Base-by-base conservation (phyloP, 2,797 vertebrate genomes). In the Hypotaenidia philippensis region DNA sequence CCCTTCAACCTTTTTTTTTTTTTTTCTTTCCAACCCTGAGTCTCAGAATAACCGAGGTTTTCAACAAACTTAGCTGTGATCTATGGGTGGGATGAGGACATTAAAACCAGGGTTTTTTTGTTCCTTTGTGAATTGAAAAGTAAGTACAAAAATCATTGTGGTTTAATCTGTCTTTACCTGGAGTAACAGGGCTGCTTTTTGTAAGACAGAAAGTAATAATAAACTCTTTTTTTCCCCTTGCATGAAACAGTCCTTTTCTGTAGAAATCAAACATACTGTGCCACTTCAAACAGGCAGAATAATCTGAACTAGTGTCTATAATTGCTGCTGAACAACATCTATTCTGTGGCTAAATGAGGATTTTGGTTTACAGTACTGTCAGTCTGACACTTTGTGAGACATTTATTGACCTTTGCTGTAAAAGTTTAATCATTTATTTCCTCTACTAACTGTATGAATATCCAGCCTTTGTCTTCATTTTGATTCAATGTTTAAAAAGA, bases 371-470 rank as follows among this genome's bases (percentile, higher is more conserved):
- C n/a, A 45, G 4, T 57, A 9, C 65, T 74, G 44, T 68, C 60
- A 64, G 3, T 89, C 45, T 60, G n/a, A 50, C 20, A 70, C 13
- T 82, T 36, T 82, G 26, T 32, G 74, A 68, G 38, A 68, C 69
- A 75, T 38, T 34, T 9, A 20, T 20, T 92, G 70, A 87, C 84
- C 31, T 89, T 93, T 92, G 41, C 52, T 64, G 44, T 60, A 89
- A 53, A 89, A 49, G 15, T 63, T 63, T 41, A 89, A 82, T 79
- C 0, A 87, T 83, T 70, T 87, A 40, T 87, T 95, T 94, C 31
- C 22, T 91, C 25, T 86, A 27, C 61, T 91, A 68, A 86, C 65
- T 79, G 13, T 76, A 87, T 90, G 84, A 82, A 32, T 2, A 2
- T n/a, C 32, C 32, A 70, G 6, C 17, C 8, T 84, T 88, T 76